Evolutionary conservation across 1,140 invertebrate genomes (phyloP), one percentile per base, ranked within the genome.

Genomic region (Lasioglossum baleicum): DNA sequence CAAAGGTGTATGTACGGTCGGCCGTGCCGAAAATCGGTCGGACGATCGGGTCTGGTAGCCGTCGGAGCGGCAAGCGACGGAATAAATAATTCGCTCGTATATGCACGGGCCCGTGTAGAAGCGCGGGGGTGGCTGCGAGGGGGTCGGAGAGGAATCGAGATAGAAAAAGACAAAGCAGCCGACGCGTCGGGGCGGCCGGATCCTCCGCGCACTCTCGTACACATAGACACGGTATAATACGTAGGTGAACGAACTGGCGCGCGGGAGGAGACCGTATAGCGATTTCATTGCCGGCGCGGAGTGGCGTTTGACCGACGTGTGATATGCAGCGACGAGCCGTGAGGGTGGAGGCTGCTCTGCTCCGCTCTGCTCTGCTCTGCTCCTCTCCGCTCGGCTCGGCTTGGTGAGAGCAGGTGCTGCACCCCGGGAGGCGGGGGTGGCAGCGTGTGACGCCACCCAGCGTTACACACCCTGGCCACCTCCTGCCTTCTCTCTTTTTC

Each of bases 291-390:
- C 87, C 79, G 83, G 83, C 81, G 80, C 81, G 74, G 83, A 89
- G 86, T 90, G 84, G 84, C 87, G 86, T 91, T 90, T 90, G 89
- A 90, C 88, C 90, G 89, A 90, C 88, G 90, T 89, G 89, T 89
- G 89, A 91, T 90, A 90, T 89, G 88, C 88, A 89, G 87, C 83
- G 78, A 81, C 82, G 83, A 83, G 82, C 70, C 73, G 78, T 78
- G 82, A 87, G 56, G 56, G 56, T 86, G 13, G 44, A 48, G 87
- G 84, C 86, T 79, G 73, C 80, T 35, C 35, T 5, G 35, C 35
- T 35, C 35, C 5, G 35, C 35, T 35, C 35, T 35, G 35, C 35
- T 35, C 35, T 35, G 35, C 35, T 35, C 35, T 35, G 35, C 35
- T 35, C 35, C 5, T 3, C 35, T 35, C 35, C 5, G 35, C 35